Percentiles rank a stretch among this genome's conserved stretches.
Evolutionary conservation across 2,113 vertebrate genomes (phyloP).

Genomic region (Oreochromis tanganicae): DNA sequence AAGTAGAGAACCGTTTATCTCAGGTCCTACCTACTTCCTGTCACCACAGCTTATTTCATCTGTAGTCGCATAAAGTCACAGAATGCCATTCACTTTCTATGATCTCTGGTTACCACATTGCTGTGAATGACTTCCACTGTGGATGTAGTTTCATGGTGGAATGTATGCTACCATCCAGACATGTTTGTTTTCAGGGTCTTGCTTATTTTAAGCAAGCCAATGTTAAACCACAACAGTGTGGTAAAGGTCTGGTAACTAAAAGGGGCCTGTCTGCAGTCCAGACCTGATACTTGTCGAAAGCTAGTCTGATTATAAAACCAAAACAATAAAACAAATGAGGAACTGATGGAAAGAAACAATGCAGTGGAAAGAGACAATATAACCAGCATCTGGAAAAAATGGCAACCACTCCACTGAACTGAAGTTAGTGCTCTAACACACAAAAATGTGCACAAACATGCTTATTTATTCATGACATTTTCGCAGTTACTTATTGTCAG

Average conservation of each 20-base stretch:
- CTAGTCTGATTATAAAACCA: background rate
- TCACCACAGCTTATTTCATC: background rate
- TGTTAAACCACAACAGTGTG: background rate
- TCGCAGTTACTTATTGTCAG: background rate
- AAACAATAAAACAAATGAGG: background rate
- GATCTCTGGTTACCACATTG: background rate
- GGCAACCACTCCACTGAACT: background rate
- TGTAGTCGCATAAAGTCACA: background rate
- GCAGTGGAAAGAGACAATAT: background rate
- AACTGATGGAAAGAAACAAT: background rate
- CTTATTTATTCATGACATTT: background rate
- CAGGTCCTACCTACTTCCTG: background rate
- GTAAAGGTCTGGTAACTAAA: background rate
- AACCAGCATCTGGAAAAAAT: background rate
- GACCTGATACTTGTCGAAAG: background rate
- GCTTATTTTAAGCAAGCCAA: background rate
- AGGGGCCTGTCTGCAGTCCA: background rate
- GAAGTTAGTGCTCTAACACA: background rate
- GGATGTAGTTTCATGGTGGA: background rate
- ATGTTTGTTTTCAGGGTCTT: background rate
- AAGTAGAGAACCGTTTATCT: background rate
- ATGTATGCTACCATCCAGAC: background rate
- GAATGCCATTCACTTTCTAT: background rate
- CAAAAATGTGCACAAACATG: background rate
- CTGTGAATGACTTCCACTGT: background rate